Percentiles rank a stretch among this genome's conserved stretches.
Conservation (phyloP, 2,888 invertebrate genomes). For the Pharmacophagus antenor region DNA sequence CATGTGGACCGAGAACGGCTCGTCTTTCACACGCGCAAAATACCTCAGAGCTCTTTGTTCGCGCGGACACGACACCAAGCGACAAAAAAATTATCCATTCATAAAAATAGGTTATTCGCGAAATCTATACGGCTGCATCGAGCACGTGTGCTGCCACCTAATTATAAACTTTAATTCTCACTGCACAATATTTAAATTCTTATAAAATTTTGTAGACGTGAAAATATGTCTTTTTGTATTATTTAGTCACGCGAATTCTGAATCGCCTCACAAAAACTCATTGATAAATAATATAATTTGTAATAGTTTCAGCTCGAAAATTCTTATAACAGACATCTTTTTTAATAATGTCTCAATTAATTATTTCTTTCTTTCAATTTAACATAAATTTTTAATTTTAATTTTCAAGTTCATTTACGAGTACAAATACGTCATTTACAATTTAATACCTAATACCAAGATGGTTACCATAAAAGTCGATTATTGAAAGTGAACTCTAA, state of each 20-base stretch:
- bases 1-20: slow-evolving; percentile 67
- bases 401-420: too few relatives aligned
- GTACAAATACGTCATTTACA: too few relatives aligned
- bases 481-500: not conserved
- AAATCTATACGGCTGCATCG: slow-evolving; percentile 46
- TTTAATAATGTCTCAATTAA: not conserved
- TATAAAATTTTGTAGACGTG: not conserved
- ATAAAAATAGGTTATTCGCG: slow-evolving; percentile 77
- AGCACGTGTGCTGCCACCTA: slow-evolving; percentile 21
- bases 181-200: slow-evolving; percentile 5
- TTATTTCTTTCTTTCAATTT: not conserved
- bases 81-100: slow-evolving; percentile 75
- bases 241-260: slow-evolving; percentile 35
- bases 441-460: too few relatives aligned
- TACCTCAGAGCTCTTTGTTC: slow-evolving; percentile 70
- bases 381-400: too few relatives aligned
- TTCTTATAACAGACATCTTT: not conserved
- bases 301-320: not conserved
- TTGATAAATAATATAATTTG: not conserved
- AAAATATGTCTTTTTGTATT: slow-evolving; percentile 29
- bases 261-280: slow-evolving; percentile 10
- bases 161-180: slow-evolving; percentile 37
- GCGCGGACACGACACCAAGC: slow-evolving; percentile 49
- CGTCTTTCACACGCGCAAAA: slow-evolving; percentile 77
- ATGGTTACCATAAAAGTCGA: too few relatives aligned